Evolutionary conservation across 1,140 invertebrate genomes (phyloP), one percentile per base, ranked within the genome.

Genomic region (Tetragnatha versicolor): DNA sequence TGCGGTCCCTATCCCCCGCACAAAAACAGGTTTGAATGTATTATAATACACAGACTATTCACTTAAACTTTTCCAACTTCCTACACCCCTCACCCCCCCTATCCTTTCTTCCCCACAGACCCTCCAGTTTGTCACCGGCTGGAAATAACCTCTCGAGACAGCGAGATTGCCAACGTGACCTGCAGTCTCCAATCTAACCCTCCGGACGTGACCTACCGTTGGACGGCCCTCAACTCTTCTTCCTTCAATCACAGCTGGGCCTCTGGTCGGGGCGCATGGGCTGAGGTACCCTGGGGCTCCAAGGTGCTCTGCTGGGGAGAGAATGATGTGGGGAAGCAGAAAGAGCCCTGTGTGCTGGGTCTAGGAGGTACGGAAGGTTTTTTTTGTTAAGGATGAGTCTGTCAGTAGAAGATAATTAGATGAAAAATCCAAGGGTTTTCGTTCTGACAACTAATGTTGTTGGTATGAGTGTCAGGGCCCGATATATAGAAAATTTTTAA

Each of bases 321-420:
- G n/a, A 84, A 84, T 81, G 39, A 33, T 3, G 69, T 83, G n/a
- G 83, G 83, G 6, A 73, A 63, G 10, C 83, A 84, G 53, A 66
- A 79, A 10, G 80, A 82, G 29, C 82, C 83, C 22, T 84, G 83
- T 65, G 45, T 93, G 17, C 20, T 31, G 27, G 20, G 6, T 1
- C 35, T n/a, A n/a, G n/a, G n/a, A n/a, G n/a, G n/a, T n/a, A n/a
- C n/a, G n/a, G n/a, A n/a, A n/a, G n/a, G n/a, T n/a, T n/a, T n/a
- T n/a, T n/a, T n/a, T n/a, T n/a, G n/a, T n/a, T n/a, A n/a, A n/a
- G n/a, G n/a, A n/a, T n/a, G n/a, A n/a, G n/a, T n/a, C n/a, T n/a
- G n/a, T n/a, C n/a, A n/a, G n/a, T n/a, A n/a, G n/a, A n/a, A n/a
- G n/a, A n/a, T n/a, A n/a, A n/a, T n/a, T n/a, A n/a, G n/a, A n/a